phyloP scores from a whole-genome alignment of 1,140 invertebrate species.

The Liolophura sinensis region DNA sequence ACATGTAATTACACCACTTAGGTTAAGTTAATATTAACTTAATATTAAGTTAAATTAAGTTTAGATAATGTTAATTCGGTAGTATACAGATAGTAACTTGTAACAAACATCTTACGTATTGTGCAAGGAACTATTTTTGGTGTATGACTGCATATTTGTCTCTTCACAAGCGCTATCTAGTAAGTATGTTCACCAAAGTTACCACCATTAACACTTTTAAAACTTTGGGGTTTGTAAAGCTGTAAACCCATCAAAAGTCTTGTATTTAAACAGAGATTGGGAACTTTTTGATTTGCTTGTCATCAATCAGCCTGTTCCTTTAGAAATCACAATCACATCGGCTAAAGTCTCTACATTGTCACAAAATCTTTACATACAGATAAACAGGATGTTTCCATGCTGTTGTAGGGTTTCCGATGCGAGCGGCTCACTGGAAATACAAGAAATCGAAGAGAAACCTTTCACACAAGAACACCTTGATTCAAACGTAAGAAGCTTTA shows the following conservation, averaged over 20 bases:
- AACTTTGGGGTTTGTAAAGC: too few relatives aligned
- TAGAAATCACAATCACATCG: not conserved
- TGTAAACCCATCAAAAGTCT: too few relatives aligned
- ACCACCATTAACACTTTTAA: not conserved
- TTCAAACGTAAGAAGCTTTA: slow-evolving; percentile 64
- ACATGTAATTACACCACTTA: not conserved
- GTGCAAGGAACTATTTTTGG: too few relatives aligned
- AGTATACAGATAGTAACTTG: not conserved
- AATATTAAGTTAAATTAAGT: not conserved
- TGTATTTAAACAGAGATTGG: too few relatives aligned
- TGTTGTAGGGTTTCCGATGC: slow-evolving; percentile 64
- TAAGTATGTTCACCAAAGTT: too few relatives aligned
- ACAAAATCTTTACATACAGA: not conserved
- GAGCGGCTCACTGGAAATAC: slow-evolving; percentile 68
- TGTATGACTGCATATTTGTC: too few relatives aligned
- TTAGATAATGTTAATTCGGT: not conserved
- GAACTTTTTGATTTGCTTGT: too few relatives aligned
- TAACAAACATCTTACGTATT: too few relatives aligned
- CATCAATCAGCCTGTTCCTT: not conserved
- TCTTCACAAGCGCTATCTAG: too few relatives aligned
- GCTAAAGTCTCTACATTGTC: not conserved
- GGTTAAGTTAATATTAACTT: not conserved
- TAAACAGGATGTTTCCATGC: not conserved
- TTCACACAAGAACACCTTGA: slow-evolving; percentile 73
- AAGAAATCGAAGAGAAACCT: slow-evolving; percentile 70